Evolutionary conservation across 2,113 vertebrate species (phyloP).

Genomic region (Grantiella picta): DNA sequence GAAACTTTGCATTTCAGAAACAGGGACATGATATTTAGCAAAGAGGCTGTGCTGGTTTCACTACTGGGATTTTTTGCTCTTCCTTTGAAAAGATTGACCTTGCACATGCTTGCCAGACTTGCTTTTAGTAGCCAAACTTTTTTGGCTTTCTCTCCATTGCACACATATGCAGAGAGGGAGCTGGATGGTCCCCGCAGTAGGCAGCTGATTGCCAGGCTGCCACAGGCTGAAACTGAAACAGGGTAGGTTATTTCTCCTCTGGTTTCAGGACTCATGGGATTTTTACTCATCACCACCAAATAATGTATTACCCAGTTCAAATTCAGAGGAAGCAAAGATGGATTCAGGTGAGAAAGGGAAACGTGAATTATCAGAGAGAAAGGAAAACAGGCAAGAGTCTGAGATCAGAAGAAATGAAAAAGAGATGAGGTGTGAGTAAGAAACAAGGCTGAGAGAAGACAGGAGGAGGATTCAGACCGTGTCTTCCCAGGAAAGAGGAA

Average conservation of each 20-base stretch:
- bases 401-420: not conserved
- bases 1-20: slow-evolving; percentile 3
- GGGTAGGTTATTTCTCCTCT: not conserved
- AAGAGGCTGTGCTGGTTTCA: not conserved
- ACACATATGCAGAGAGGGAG: not conserved
- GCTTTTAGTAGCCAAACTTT: not conserved
- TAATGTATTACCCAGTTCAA: not conserved
- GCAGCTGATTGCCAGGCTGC: not conserved
- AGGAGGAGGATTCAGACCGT: not conserved
- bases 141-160: not conserved
- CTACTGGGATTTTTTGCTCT: not conserved
- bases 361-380: not conserved
- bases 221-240: not conserved
- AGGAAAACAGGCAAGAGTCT: not conserved
- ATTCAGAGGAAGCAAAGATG: not conserved
- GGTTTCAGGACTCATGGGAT: not conserved
- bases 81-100: not conserved
- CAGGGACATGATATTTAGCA: not conserved
- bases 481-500: slow-evolving; percentile 11
- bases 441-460: not conserved
- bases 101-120: not conserved
- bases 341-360: not conserved
- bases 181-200: not conserved
- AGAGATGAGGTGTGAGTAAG: not conserved
- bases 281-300: not conserved